Evolutionary conservation across 2,888 invertebrate species (phyloP), one percentile per base, ranked within the genome.

Genomic region (Troides helena): DNA sequence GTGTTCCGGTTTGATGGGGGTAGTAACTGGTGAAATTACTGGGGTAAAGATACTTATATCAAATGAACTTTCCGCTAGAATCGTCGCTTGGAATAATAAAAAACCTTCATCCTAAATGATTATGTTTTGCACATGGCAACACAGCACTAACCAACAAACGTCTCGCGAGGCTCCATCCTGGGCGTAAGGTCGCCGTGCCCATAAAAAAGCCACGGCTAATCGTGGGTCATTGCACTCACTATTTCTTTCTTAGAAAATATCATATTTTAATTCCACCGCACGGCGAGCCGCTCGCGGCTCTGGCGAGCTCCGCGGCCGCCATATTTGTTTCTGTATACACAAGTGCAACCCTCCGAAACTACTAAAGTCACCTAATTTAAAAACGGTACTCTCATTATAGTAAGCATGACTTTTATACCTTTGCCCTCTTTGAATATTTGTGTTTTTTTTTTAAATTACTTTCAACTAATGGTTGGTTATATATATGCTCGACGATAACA

Each of bases 121-220:
- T 0, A 18, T 17, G 14, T 17, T 50, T 50, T 50, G 18, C 14
- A 50, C 50, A 80, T 80, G 72, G 74, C 74, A 70, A 78, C 75
- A 76, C 75, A 74, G 72, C 72, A 72, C 72, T 66, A 70, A 77
- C 78, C 79, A 80, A 82, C 78, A 85, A 81, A 85, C 87, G 86
- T 87, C 87, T 88, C 90, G 89, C 89, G 89, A 88, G 85, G 83
- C 74, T 75, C 85, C 86, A 84, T 90, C 90, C 90, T 88, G 88
- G 78, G 57, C 69, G 76, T 72, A 71, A 71, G 71, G 74, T 72
- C 73, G 80, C 70, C 68, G 66, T 74, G 78, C 75, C 79, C 82
- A 85, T 85, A 85, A 87, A 89, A 86, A 81, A 79, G 76, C 80
- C 78, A 80, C 82, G 72, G 81, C 86, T 90, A 87, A 90, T 89